Evolutionary conservation across 2,797 vertebrate species (phyloP).

Genomic region (Leucoraja ocellata): DNA sequence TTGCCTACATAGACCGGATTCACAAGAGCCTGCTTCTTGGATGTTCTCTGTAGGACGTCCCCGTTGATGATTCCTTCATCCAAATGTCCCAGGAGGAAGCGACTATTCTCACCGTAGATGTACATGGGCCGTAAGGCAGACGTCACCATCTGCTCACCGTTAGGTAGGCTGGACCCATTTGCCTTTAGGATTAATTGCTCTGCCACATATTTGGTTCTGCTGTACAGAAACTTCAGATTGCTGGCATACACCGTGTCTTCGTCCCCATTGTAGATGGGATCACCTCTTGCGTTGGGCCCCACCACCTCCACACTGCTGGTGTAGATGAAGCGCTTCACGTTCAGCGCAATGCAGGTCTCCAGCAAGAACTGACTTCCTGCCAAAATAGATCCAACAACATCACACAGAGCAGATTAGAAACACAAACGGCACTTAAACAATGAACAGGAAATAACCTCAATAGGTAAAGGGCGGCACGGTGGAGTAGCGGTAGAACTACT

Average conservation of each 20-base stretch:
- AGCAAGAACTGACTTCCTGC: constrained; percentile 81
- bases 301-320: constrained; percentile 78
- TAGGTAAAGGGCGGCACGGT: too few relatives aligned
- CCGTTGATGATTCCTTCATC: constrained; percentile 59
- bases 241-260: constrained; percentile 65
- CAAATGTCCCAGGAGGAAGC: constrained; percentile 61
- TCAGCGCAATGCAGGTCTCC: constrained; percentile 68
- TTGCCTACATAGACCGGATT: constrained; percentile 88
- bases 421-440: neutral
- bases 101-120: constrained; percentile 80
- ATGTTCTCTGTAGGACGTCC: constrained; percentile 55
- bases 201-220: constrained; percentile 73
- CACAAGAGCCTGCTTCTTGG: constrained; percentile 62
- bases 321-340: constrained; percentile 71
- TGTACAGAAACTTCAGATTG: constrained; percentile 60
- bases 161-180: constrained; percentile 59
- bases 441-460: neutral
- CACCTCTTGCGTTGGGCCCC: constrained; percentile 73
- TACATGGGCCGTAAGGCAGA: constrained; percentile 78
- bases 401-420: neutral
- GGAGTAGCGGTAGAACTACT: too few relatives aligned
- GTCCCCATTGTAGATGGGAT: constrained; percentile 63
- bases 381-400: constrained; percentile 15
- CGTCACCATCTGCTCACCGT: constrained; percentile 65
- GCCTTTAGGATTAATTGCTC: constrained; percentile 69